Base-by-base conservation (phyloP, 2,797 vertebrate species). In the Sylvilagus floridanus region DNA sequence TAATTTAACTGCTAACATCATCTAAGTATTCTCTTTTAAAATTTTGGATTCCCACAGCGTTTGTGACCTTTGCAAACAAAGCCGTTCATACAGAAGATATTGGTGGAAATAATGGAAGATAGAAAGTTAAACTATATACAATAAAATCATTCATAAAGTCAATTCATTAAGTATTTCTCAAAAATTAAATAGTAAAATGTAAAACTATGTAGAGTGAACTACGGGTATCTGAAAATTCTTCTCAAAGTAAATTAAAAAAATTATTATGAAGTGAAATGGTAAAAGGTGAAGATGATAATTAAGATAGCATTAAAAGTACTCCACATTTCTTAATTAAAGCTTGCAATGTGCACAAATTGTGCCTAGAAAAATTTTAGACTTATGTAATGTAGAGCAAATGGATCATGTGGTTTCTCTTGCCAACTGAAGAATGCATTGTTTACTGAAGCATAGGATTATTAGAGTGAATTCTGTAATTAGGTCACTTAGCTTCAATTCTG, bases 361-460 rank as follows among this genome's bases (percentile, higher is more conserved):
- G 13, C 22, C 82, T 50, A 66, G 26, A 73, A n/a, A 87, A 13
- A 10, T 63, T 91, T 73, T 50, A 82, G 26, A 65, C 52, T 26
- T 91, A 66, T 24, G 84, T 75, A 76, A 85, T 78, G 28, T 88
- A 68, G 7, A 37, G 12, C 88, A 93, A 95, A 13, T 63, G 17
- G 16, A 35, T 32, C 5, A 16, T 9, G 47, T 52, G 47, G 37
- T 82, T 93, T 89, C 50, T 73, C 21, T 47, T 88, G 28, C 9
- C 24, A 60, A 2, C 21, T 37, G 28, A 63, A 77, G 62, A 60
- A 37, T 21, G 4, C n/a, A 28, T 42, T 79, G 54, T 76, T 88
- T 84, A 62, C 19, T 91, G 17, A 91, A 91, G 1, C 37, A 82
- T 13, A 72, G 47, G 6, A 57, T 93, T 87, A 54, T 42, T 66